These are phyloP conservation scores for Limnephilus auricula DNA, from an alignment of 2,888 invertebrate genomes.

Conservation along the genomic window DNA sequence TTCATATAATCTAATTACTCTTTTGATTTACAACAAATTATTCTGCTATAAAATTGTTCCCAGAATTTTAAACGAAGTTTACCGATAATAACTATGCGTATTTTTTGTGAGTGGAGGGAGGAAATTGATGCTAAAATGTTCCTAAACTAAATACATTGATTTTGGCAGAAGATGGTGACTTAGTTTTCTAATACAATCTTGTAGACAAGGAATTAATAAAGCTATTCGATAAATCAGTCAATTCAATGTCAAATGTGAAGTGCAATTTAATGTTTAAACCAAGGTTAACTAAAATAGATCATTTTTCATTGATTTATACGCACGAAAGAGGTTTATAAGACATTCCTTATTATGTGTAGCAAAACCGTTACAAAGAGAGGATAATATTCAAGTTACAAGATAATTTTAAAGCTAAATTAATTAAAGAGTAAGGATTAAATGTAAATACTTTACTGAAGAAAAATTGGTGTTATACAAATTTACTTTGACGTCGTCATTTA, in stretches of 20 bases:
- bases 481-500: neutral
- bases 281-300: neutral
- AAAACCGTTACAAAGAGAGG: neutral
- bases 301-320: neutral
- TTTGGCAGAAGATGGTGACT: conserved; percentile 53
- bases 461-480: neutral
- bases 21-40: conserved; percentile 42
- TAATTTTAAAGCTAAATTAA: neutral
- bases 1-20: conserved; percentile 38
- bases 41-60: conserved; percentile 61
- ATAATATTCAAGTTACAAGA: neutral
- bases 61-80: conserved; percentile 59
- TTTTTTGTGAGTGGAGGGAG: conserved; percentile 14
- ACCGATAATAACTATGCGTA: conserved; percentile 42
- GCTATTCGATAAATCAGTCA: conserved; percentile 53
- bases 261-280: neutral
- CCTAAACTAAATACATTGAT: conserved; percentile 42
- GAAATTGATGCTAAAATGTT: neutral
- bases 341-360: neutral
- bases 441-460: neutral
- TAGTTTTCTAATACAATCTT: conserved; percentile 42
- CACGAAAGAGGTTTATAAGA: neutral
- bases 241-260: neutral
- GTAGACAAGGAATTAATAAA: conserved; percentile 48
- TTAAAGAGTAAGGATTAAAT: neutral